phyloP scores from a whole-genome alignment of 2,797 vertebrate genomes.

The Pangasius larnaudii region DNA sequence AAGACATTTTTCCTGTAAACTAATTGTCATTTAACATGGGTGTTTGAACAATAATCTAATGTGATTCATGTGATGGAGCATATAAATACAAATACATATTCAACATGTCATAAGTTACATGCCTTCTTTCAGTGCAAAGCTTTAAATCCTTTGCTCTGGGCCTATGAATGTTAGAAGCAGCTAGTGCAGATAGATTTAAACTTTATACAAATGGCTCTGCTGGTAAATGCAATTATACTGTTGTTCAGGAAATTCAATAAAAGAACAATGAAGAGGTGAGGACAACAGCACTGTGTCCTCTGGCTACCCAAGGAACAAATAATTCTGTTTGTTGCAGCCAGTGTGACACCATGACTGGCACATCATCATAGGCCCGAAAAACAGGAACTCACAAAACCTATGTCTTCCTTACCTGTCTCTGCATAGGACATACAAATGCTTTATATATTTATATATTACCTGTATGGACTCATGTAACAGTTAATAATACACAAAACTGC shows the following conservation, averaged over 20 bases:
- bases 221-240: constrained; percentile 56
- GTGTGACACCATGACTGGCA: constrained; percentile 7
- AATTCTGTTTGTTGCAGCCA: constrained; percentile 30
- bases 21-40: neutral
- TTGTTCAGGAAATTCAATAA: constrained; percentile 58
- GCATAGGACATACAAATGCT: neutral
- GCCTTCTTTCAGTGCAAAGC: neutral
- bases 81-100: neutral
- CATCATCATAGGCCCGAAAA: neutral
- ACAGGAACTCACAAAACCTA: neutral
- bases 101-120: neutral
- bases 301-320: constrained; percentile 46
- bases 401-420: neutral
- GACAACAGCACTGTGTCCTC: constrained; percentile 48
- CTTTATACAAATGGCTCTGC: constrained; percentile 46
- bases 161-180: constrained; percentile 31
- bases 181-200: constrained; percentile 47
- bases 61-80: neutral
- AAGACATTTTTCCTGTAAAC: neutral
- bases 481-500: neutral
- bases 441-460: neutral
- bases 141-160: constrained; percentile 12
- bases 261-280: constrained; percentile 56
- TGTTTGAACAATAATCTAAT: neutral
- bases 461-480: neutral